Percentiles rank a stretch among this genome's conserved stretches.
Conservation (phyloP, 2,113 vertebrate genomes). For the Antigone vipio region DNA sequence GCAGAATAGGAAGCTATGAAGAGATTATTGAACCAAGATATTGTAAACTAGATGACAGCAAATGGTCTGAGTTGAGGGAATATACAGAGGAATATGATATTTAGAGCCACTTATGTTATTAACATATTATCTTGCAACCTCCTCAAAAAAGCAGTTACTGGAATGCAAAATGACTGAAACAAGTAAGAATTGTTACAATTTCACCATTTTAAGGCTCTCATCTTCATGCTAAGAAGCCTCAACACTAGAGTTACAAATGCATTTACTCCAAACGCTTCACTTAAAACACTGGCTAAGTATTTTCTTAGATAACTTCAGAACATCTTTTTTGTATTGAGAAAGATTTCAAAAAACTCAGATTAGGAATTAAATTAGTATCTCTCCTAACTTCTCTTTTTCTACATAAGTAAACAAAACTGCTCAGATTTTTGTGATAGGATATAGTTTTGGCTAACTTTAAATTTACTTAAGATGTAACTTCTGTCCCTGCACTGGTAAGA, state of each 20-base stretch:
- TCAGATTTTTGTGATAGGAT: not conserved
- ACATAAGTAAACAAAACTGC: not conserved
- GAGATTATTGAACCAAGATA: not conserved
- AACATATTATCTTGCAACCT: not conserved
- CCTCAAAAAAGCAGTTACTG: not conserved
- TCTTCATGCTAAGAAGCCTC: not conserved
- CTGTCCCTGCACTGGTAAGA: not conserved
- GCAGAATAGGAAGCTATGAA: not conserved
- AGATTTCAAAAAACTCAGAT: not conserved
- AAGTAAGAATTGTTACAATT: not conserved
- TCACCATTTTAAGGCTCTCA: not conserved
- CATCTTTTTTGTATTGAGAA: not conserved
- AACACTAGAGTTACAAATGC: not conserved
- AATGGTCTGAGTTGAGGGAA: not conserved
- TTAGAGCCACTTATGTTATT: not conserved
- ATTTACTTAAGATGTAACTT: not conserved
- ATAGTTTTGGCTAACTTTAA: not conserved
- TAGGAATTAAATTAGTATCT: not conserved
- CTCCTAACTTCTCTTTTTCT: not conserved
- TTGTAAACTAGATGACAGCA: not conserved
- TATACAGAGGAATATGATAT: not conserved
- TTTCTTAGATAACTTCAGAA: not conserved
- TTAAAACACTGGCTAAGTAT: not conserved
- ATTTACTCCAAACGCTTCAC: not conserved
- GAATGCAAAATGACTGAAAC: not conserved